These are phyloP conservation scores for Malurus melanocephalus DNA, from an alignment of 2,113 vertebrate species.

Conservation along the genomic window DNA sequence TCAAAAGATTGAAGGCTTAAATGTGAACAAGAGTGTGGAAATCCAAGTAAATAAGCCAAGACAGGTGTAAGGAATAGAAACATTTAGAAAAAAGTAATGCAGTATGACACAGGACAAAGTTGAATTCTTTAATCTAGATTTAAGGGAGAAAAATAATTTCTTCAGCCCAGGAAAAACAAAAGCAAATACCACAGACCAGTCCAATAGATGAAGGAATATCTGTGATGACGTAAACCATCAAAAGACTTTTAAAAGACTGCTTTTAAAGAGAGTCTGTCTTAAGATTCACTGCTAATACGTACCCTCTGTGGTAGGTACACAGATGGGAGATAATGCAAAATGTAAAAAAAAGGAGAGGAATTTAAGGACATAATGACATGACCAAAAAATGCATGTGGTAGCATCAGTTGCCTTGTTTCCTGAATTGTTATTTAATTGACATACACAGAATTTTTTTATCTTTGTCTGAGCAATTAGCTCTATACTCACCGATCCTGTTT, in stretches of 20 bases:
- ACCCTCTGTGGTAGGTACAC: neutral
- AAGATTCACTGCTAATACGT: neutral
- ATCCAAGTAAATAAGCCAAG: neutral
- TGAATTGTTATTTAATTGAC: neutral
- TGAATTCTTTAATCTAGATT: neutral
- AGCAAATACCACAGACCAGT: neutral
- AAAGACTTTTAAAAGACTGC: neutral
- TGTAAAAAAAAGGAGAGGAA: neutral
- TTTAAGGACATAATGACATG: neutral
- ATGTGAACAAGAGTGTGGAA: neutral
- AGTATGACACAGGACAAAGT: neutral
- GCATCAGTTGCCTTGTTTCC: neutral
- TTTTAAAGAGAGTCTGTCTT: neutral
- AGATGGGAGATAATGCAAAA: neutral
- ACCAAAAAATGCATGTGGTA: neutral
- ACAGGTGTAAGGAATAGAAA: neutral
- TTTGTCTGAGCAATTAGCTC: neutral
- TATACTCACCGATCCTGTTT: neutral
- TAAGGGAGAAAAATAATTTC: neutral
- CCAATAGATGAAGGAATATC: neutral
- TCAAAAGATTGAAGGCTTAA: neutral
- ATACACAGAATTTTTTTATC: fast-evolving
- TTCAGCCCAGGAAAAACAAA: neutral
- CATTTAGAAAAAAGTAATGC: neutral
- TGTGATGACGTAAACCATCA: neutral